Evolutionary conservation across 2,797 vertebrate species (phyloP).

Genomic region (Tragelaphus eurycerus): DNA sequence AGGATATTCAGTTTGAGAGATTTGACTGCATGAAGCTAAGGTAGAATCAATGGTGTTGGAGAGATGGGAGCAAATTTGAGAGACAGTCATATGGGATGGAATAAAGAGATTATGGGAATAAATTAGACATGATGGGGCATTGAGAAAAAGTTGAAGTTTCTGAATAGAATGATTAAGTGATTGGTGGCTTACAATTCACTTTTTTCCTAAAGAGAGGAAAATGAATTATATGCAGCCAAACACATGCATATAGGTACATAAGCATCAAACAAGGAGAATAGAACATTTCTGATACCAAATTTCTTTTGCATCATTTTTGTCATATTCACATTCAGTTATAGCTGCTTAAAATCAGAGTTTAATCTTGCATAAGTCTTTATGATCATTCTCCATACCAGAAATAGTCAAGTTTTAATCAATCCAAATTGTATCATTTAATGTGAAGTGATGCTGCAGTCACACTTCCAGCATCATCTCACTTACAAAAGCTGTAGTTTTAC

Average conservation of each 20-base stretch:
- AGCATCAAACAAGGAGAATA: neutral
- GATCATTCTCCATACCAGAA: neutral
- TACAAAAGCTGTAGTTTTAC: neutral
- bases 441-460: neutral
- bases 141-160: neutral
- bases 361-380: neutral
- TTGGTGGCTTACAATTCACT: neutral
- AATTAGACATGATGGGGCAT: neutral
- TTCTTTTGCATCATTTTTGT: neutral
- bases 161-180: neutral
- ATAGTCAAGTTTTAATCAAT: constrained; percentile 12
- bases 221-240: neutral
- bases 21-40: neutral
- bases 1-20: neutral
- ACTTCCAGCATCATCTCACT: neutral
- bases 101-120: neutral
- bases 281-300: neutral
- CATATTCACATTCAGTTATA: neutral
- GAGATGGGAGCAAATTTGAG: neutral
- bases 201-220: neutral
- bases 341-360: neutral
- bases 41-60: accelerated
- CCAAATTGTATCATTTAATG: neutral
- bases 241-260: neutral
- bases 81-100: neutral